phyloP scores from a whole-genome alignment of 1,140 invertebrate genomes.

The Acromyrmex charruanus region DNA sequence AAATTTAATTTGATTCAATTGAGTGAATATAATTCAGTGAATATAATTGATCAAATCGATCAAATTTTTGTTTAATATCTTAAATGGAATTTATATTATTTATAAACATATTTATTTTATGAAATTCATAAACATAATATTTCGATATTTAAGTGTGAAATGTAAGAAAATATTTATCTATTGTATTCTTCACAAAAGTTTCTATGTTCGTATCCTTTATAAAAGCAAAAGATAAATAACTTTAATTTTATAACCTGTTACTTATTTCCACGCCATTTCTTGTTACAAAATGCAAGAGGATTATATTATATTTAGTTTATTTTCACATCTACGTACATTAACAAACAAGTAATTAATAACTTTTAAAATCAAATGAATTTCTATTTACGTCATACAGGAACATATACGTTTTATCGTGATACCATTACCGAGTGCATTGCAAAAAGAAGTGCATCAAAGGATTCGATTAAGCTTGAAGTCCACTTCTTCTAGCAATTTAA shows the following conservation, averaged over 20 bases:
- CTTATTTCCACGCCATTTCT: background rate
- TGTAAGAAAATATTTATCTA: background rate
- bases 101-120: background rate
- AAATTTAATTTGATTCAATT: conserved; percentile 4
- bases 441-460: conserved; percentile 19
- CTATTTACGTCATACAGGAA: background rate
- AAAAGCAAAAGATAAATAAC: background rate
- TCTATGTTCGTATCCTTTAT: background rate
- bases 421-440: background rate
- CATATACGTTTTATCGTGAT: background rate
- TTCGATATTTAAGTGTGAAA: background rate
- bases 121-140: background rate
- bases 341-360: background rate
- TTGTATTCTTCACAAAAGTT: background rate
- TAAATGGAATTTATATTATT: too few relatives aligned
- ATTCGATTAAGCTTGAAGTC: conserved; percentile 41
- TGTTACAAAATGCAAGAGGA: background rate
- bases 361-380: conserved; percentile 20
- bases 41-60: too few relatives aligned
- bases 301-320: conserved; percentile 11
- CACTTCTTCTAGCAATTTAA: conserved; percentile 29
- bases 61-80: background rate
- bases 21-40: background rate
- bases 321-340: background rate
- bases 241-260: background rate